Percentiles rank a stretch among this genome's conserved stretches.
phyloP scores from a whole-genome alignment of 2,888 invertebrate genomes.

The Chelonus formosanus region DNA sequence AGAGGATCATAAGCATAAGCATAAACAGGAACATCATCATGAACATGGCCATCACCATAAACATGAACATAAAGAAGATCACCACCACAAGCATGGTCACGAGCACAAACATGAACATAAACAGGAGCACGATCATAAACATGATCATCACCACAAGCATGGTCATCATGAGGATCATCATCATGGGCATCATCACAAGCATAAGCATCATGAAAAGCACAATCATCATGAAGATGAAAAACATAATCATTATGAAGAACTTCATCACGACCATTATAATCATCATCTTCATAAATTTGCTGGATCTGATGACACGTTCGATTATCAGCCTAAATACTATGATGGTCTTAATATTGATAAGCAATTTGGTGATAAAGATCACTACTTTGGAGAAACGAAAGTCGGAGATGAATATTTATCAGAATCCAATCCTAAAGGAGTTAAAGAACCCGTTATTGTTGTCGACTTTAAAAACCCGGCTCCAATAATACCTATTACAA shows the following conservation, averaged over 20 bases:
- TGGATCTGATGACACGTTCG: neutral
- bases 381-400: too few relatives aligned
- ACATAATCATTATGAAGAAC: conserved; percentile 44
- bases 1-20: conserved; percentile 53
- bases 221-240: conserved; percentile 46
- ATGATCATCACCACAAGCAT: conserved; percentile 51
- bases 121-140: conserved; percentile 47
- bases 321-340: neutral
- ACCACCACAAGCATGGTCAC: conserved; percentile 48
- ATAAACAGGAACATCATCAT: conserved; percentile 55
- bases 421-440: too few relatives aligned
- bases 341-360: too few relatives aligned
- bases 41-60: conserved; percentile 53
- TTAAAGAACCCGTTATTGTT: too few relatives aligned
- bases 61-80: conserved; percentile 51
- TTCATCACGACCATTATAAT: conserved; percentile 47
- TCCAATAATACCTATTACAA: too few relatives aligned
- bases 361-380: too few relatives aligned
- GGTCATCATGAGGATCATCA: conserved; percentile 52
- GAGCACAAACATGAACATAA: conserved; percentile 50
- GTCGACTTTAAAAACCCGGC: too few relatives aligned
- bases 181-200: conserved; percentile 43
- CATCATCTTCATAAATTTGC: conserved; percentile 41
- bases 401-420: too few relatives aligned
- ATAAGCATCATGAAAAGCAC: conserved; percentile 38